These are phyloP conservation scores for Aurelia aurita complex sp. Pacific DNA, from an alignment of 30 jellyfish, hydroid and myxozoan genomes.

Conservation along the genomic window DNA sequence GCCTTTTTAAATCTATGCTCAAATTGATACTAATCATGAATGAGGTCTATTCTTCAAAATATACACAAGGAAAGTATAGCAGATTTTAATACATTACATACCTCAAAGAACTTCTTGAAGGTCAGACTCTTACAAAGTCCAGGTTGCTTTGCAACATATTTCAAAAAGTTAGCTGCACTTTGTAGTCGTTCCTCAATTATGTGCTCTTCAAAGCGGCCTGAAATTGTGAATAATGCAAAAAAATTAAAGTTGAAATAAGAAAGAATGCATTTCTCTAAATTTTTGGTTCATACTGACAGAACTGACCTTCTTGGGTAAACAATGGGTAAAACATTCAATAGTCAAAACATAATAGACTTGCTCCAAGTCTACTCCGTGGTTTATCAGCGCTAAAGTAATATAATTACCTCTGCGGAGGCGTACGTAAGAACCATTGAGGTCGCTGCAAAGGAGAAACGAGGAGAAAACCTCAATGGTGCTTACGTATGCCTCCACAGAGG, in stretches of 20 bases:
- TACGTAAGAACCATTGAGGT: no score
- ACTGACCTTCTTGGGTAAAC: not conserved
- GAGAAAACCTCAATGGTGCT: no score
- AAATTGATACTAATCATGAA: no score
- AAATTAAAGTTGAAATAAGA: not conserved
- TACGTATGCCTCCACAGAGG: no score
- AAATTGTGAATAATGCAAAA: not conserved
- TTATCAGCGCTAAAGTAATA: no score
- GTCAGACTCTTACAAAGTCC: conserved; percentile 50
- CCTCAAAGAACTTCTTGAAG: conserved; percentile 77
- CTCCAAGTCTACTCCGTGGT: no score
- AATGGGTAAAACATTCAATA: not conserved
- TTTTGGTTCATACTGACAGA: not conserved
- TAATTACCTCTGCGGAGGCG: no score
- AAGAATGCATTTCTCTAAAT: not conserved
- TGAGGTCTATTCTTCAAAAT: not conserved
- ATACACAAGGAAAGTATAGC: not conserved
- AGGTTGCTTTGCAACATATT: conserved; percentile 51
- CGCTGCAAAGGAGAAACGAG: no score
- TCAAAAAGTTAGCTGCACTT: conserved; percentile 68
- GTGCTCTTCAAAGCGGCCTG: conserved; percentile 92
- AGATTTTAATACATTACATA: not conserved
- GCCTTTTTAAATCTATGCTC: no score
- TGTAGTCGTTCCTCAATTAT: conserved; percentile 87
- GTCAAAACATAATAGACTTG: not conserved